phyloP scores from a whole-genome alignment of 2,797 vertebrate genomes.

The Poeciliopsis infans region DNA sequence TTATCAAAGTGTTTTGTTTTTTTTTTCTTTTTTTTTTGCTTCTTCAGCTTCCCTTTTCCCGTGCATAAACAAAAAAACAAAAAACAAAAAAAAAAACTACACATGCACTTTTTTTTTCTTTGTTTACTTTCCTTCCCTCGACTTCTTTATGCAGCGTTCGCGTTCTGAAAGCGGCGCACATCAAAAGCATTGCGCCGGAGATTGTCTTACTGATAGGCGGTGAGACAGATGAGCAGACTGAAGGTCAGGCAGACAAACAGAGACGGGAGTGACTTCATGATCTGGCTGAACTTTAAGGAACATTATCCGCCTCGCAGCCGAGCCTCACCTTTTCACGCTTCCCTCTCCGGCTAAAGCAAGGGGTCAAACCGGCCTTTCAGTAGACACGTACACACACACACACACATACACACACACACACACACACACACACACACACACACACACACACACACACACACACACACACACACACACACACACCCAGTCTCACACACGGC shows the following conservation, averaged over 20 bases:
- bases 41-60: constrained; percentile 59
- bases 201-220: constrained; percentile 19
- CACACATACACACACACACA: no score
- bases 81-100: constrained; percentile 13
- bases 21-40: constrained; percentile 15
- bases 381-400: not conserved
- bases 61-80: constrained; percentile 42
- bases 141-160: constrained; percentile 1
- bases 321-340: constrained; percentile 38
- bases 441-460: constrained; percentile 20
- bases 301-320: constrained; percentile 28
- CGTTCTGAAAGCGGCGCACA: not conserved
- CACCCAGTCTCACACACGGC: constrained; percentile 1
- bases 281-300: constrained; percentile 66
- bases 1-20: constrained; percentile 62
- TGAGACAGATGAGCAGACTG: constrained; percentile 29
- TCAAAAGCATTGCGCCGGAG: constrained; percentile 11
- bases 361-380: constrained; percentile 44
- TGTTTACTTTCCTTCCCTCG: constrained; percentile 18
- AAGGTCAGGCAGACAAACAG: constrained; percentile 47
- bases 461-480: not conserved
- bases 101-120: constrained; percentile 2
- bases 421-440: no score
- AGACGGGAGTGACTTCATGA: constrained; percentile 46
- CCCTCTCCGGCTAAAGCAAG: constrained; percentile 19